Evolutionary conservation across 2,113 vertebrate species (phyloP).

Genomic region (Dicaeum eximium): DNA sequence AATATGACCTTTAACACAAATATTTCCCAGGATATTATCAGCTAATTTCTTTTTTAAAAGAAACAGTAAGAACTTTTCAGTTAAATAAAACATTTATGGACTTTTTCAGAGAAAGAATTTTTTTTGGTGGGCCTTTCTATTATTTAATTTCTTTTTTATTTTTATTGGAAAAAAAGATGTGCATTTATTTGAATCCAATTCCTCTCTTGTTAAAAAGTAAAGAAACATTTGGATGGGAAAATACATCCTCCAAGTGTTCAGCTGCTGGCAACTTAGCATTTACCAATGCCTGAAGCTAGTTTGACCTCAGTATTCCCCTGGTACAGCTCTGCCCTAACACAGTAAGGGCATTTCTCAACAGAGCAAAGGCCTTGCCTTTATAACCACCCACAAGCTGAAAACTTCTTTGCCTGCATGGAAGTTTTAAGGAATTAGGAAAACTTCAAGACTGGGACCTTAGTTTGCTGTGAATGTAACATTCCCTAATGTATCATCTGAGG

Average conservation of each 20-base stretch:
- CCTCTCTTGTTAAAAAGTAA: neutral
- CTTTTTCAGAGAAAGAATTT: neutral
- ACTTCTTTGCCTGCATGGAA: neutral
- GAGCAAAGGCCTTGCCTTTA: neutral
- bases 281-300: slow-evolving; percentile 24
- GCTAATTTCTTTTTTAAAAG: slow-evolving; percentile 44
- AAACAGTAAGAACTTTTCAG: neutral
- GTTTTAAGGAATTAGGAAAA: neutral
- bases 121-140: neutral
- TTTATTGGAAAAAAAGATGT: neutral
- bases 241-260: neutral
- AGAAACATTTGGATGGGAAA: slow-evolving; percentile 39
- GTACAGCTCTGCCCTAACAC: neutral
- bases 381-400: neutral
- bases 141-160: neutral
- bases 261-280: slow-evolving; percentile 48
- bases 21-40: slow-evolving; percentile 48
- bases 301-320: slow-evolving; percentile 4
- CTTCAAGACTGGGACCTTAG: neutral
- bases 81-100: slow-evolving; percentile 20
- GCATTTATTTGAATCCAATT: slow-evolving; percentile 35
- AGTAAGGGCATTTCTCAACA: neutral
- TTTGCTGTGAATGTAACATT: neutral
- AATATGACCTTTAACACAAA: slow-evolving; percentile 62
- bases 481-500: fast-evolving